Base-by-base conservation (phyloP, 2,113 vertebrate genomes). In the Piaya cayana region DNA sequence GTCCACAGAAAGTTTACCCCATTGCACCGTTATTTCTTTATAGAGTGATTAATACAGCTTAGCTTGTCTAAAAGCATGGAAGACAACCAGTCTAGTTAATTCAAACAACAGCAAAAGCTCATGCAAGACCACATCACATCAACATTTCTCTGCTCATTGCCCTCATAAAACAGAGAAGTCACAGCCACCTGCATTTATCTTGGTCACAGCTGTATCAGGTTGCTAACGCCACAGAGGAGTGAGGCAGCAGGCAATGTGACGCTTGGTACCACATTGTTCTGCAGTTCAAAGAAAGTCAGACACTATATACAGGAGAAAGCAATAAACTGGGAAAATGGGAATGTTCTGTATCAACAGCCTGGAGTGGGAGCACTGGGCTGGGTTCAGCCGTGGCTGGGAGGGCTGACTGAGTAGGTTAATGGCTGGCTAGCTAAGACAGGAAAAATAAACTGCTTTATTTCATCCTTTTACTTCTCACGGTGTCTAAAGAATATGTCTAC, bases 191-290 rank as follows among this genome's bases (percentile, higher is more conserved):
- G 59, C 64, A 8, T 85, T 91, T 81, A n/a, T 65, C 80, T 84
- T 39, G 34, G 58, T 30, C 4, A 1, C 23, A 78, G 68, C 86
- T 62, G 65, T 84, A 78, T 94, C 92, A 65, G 82, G 86, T 92
- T 92, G 64, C 95, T 84, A 32, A 49, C 27, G 69, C 74, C 80
- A 49, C 43, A n/a, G 65, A 15, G 68, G 68, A 78, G 56, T 0
- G 67, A 72, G 81, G 47, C 21, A 56, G 87, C 55, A 93, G 82
- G 89, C 74, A 92, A 74, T 2, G 10, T 67, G 81, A 89, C 72
- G 77, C 89, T 34, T 56, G 91, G 92, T 93, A 81, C 92, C 96
- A 91, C 90, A 77, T 62, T 92, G 82, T 92, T 15, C 50, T 53
- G 82, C 80, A 64, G 79, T 56, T 95, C 88, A 81, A 86, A 92